phyloP scores from a whole-genome alignment of 92 coral and sea anemone species.

The Palythoa grandis region DNA sequence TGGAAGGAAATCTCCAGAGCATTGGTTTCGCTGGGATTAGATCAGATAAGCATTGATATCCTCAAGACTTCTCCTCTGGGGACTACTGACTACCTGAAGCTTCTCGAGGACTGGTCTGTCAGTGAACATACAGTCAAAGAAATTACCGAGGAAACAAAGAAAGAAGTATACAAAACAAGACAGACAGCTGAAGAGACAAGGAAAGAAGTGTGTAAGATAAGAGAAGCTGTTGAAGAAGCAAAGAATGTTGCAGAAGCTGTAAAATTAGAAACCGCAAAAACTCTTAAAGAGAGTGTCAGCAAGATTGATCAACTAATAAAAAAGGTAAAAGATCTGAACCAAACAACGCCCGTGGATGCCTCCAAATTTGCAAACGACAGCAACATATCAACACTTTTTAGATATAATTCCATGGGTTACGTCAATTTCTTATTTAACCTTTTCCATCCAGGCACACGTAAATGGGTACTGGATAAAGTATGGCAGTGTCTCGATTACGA shows the following conservation, averaged over 20 bases:
- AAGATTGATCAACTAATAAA: constrained; percentile 28
- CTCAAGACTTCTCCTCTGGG: constrained; percentile 37
- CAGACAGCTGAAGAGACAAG: constrained; percentile 32
- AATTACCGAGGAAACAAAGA: constrained; percentile 31
- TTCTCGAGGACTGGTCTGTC: constrained; percentile 18
- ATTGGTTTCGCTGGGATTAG: constrained; percentile 20
- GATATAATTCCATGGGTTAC: constrained; percentile 12
- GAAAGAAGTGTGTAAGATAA: constrained; percentile 16
- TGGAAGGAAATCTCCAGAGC: constrained; percentile 40
- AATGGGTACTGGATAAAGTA: constrained; percentile 19
- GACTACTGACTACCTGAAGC: constrained; percentile 8
- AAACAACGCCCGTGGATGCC: not conserved
- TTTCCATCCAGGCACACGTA: constrained; percentile 12
- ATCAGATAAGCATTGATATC: constrained; percentile 30
- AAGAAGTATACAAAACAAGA: constrained; percentile 17
- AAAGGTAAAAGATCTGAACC: constrained; percentile 32
- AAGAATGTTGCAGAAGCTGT: constrained; percentile 14
- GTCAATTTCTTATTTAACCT: not conserved
- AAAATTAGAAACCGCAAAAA: constrained; percentile 14
- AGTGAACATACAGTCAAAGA: constrained; percentile 15
- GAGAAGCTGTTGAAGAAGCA: constrained; percentile 28
- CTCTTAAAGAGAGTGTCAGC: not conserved
- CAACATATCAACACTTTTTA: constrained; percentile 9
- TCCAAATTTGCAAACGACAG: not conserved
- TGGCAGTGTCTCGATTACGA: constrained; percentile 27